Percentiles rank a stretch among this genome's conserved stretches.
phyloP scores from a whole-genome alignment of 2,113 vertebrate genomes.

The Nematolebias whitei region DNA sequence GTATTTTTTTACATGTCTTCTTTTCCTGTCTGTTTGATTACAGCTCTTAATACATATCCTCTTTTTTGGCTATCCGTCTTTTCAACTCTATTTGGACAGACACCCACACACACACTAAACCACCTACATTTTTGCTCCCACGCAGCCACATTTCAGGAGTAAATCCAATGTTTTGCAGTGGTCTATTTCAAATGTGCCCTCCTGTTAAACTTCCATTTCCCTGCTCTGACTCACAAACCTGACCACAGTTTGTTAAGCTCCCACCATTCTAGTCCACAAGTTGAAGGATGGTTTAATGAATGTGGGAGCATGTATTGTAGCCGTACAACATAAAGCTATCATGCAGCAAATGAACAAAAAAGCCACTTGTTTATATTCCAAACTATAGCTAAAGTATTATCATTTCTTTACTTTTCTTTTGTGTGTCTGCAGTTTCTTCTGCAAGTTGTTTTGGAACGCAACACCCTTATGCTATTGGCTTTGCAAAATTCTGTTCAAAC shows the following conservation, averaged over 20 bases:
- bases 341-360: constrained; percentile 18
- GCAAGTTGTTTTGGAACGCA: constrained; percentile 11
- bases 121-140: constrained; percentile 43
- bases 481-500: constrained; percentile 1
- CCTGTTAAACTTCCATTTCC: constrained; percentile 33
- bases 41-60: constrained; percentile 56
- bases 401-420: constrained; percentile 3
- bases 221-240: constrained; percentile 46
- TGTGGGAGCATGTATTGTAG: constrained; percentile 18
- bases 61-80: constrained; percentile 41
- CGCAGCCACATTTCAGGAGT: constrained; percentile 50
- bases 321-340: constrained; percentile 27
- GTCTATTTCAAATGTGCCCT: constrained; percentile 26
- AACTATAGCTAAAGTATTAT: neutral
- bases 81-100: constrained; percentile 43
- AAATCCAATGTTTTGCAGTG: constrained; percentile 46
- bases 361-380: constrained; percentile 7
- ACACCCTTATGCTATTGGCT: constrained; percentile 1
- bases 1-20: constrained; percentile 31
- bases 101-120: constrained; percentile 20
- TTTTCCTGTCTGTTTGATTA: constrained; percentile 63
- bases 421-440: neutral
- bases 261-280: constrained; percentile 26
- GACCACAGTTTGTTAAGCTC: constrained; percentile 47
- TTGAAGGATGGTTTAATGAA: constrained; percentile 44